Evolutionary conservation across 2,113 vertebrate genomes (phyloP), one percentile per base, ranked within the genome.

Genomic region (Leucoraja erinaceus): DNA sequence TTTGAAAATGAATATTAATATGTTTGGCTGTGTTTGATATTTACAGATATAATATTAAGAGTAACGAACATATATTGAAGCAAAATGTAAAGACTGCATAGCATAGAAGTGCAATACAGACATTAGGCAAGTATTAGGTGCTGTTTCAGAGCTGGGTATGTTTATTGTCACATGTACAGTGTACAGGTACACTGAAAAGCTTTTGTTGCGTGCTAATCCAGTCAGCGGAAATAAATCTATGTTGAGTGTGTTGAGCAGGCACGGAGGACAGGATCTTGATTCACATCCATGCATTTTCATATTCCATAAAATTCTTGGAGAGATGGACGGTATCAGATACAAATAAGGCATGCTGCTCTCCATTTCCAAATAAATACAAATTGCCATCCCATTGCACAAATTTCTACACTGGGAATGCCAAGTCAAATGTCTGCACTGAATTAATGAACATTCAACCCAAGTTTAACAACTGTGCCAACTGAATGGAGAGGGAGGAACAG

Each of bases 291-390:
- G n/a, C 59, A 31, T 16, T 66, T 88, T 88, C 5, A 14, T 61
- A 5, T 63, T 88, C 31, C 59, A 88, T 31, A 88, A 88, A 63
- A 63, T 88, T 88, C 28, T 88, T 88, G 61, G 63, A 63, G 59
- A n/a, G n/a, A 88, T 88, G 28, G 83, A 88, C 63, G 31, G 28
- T 12, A 61, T 86, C 31, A 31, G 28, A 14, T 86, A 12, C 83
- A 86, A 86, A 88, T 88, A 56, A 66, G 83, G 56, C 83, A 59
- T 56, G 5, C 79, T 56, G 47, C 11, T 16, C 63, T 88, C 59
- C 59, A 88, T 63, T 28, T 88, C 83, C 56, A 63, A 88, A 63
- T 63, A 72, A 63, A 63, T 59, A 88, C 4, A 31, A 88, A n/a
- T 63, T 88, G 59, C n/a, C 8, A 88, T 66, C 83, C 61, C 63